These are phyloP conservation scores for Thymelicus sylvestris DNA, from an alignment of 2,888 invertebrate genomes.

Conservation along the genomic window DNA sequence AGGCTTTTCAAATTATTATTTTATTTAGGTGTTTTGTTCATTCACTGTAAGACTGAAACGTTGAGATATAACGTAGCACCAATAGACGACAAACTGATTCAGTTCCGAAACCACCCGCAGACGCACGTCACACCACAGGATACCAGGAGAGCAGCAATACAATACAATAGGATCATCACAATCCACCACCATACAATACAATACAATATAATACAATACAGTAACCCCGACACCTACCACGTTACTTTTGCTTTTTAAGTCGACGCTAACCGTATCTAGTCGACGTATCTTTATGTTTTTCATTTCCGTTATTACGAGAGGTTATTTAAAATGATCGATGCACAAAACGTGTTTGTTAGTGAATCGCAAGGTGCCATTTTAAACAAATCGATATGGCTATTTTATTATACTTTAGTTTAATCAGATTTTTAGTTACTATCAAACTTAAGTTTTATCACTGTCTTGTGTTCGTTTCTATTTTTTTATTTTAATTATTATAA, in stretches of 20 bases:
- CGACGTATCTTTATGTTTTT: constrained; percentile 44
- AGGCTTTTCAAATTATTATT: constrained; percentile 79
- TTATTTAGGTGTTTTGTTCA: constrained; percentile 72
- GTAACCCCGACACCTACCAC: constrained; percentile 24
- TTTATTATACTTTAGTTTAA: constrained; percentile 66
- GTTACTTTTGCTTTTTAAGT: constrained; percentile 43
- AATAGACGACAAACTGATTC: constrained; percentile 56
- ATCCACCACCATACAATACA: constrained; percentile 47
- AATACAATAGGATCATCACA: too few relatives aligned
- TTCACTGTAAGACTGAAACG: constrained; percentile 77
- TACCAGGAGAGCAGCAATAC: constrained; percentile 46
- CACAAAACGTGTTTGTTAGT: constrained; percentile 59
- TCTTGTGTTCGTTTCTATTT: constrained; percentile 73
- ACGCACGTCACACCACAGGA: constrained; percentile 57
- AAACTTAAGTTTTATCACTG: constrained; percentile 65
- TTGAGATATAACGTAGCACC: constrained; percentile 71
- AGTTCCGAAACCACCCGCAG: constrained; percentile 65
- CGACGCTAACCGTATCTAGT: constrained; percentile 51
- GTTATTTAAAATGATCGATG: constrained; percentile 50
- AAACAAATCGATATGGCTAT: constrained; percentile 75
- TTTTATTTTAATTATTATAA: constrained; percentile 51
- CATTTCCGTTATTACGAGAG: constrained; percentile 44
- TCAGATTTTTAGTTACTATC: constrained; percentile 66
- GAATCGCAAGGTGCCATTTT: constrained; percentile 81
- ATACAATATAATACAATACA: constrained; percentile 45